Evolutionary conservation across 1,140 invertebrate species (phyloP), one percentile per base, ranked within the genome.

Genomic region (Caenorhabditis inopinata): DNA sequence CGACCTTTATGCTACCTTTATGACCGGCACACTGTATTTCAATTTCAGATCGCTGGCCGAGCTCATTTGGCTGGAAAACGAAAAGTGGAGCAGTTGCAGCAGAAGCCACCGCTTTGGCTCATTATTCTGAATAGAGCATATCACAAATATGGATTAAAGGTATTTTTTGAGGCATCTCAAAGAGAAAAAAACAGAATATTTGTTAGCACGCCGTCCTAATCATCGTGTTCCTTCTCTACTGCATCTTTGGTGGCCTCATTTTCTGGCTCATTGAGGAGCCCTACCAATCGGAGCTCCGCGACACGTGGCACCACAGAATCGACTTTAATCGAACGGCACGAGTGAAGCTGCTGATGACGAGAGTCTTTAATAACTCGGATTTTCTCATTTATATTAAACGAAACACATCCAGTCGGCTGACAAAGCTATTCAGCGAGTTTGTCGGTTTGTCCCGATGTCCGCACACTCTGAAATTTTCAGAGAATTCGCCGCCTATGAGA

Each of bases 311-410:
- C 16, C 74, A 82, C 35, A 74, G 35, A 32, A 82, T 83, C 29
- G 74, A 68, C 2, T 21, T 23, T 16, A 83, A 83, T 35, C 74
- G 82, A 14, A 78, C 74, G 5, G 25, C 23, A n/a, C 21, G 48
- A 74, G 74, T 83, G 5, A 16, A 25, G 12, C 23, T 45, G 27
- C 14, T 82, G 47, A 82, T 82, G 81, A 68, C 25, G 11, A 38
- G 45, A 23, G 35, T 83, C 6, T 83, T 83, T 75, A 83, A 83
- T 47, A 83, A 83, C 45, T 83, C 82, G 12, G 53, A 78, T 38
- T 83, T 46, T 23, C 21, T 83, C 4, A 47, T 83, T 32, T 83
- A 83, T 49, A 82, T 83, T 75, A 83, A 83, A 62, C 80, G 82
- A n/a, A 78, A 32, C 25, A 83, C 82, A 6, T 78, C 82, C 14